Evolutionary conservation across 1,140 invertebrate species (phyloP).

Genomic region (Drosophila micromelanica): DNA sequence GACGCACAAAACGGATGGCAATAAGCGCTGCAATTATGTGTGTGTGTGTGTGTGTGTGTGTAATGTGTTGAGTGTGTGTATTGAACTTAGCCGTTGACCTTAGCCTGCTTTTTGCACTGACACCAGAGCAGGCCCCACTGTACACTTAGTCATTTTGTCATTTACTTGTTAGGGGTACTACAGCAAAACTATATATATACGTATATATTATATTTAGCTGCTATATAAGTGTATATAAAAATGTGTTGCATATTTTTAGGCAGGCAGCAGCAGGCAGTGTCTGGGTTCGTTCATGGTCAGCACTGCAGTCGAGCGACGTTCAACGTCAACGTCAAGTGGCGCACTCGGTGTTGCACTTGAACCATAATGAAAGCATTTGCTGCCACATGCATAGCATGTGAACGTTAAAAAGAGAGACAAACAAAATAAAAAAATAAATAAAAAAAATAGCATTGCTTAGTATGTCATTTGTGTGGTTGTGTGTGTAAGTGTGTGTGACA

Average conservation of each 20-base stretch:
- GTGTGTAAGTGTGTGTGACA: conserved; percentile 44
- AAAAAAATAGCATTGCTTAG: neutral
- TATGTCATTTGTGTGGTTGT: conserved; percentile 44
- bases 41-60: conserved; percentile 27
- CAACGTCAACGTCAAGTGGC: conserved; percentile 69
- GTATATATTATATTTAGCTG: neutral
- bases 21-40: conserved; percentile 72
- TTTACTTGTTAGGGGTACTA: conserved; percentile 49
- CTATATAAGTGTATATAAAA: conserved; percentile 6
- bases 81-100: conserved; percentile 75
- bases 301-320: conserved; percentile 22
- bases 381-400: conserved; percentile 54
- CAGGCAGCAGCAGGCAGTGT: conserved; percentile 6
- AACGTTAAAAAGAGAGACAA: neutral
- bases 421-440: neutral
- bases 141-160: conserved; percentile 62
- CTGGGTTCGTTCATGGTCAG: conserved; percentile 57
- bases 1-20: conserved; percentile 64
- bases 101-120: conserved; percentile 63
- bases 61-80: conserved; percentile 40
- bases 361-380: conserved; percentile 79
- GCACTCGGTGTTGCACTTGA: conserved; percentile 78
- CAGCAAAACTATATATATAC: conserved; percentile 1
- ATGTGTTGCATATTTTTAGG: conserved; percentile 70
- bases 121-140: neutral